Evolutionary conservation across 2,113 vertebrate species (phyloP).

Genomic region (Paraplagusia blochii): DNA sequence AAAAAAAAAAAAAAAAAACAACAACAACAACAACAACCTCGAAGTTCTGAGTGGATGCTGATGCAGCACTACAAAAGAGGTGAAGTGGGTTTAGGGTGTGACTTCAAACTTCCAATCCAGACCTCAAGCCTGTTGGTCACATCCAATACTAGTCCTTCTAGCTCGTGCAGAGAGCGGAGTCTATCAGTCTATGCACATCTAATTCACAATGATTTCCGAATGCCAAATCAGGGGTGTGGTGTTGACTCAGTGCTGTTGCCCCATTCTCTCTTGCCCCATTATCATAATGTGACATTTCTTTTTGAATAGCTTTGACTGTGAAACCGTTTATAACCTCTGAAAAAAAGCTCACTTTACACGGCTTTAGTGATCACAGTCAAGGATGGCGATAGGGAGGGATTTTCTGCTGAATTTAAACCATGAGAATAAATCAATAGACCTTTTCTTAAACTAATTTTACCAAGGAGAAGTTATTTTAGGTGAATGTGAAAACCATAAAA

Average conservation of each 20-base stretch:
- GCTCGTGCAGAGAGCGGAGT: slow-evolving; percentile 24
- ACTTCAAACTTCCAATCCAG: slow-evolving; percentile 17
- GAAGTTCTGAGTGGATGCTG: slow-evolving; percentile 45
- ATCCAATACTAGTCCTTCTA: slow-evolving; percentile 12
- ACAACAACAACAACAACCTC: too few species aligned
- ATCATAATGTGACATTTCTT: slow-evolving; percentile 3
- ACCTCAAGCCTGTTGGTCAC: slow-evolving; percentile 10
- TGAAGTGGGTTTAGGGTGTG: slow-evolving; percentile 10
- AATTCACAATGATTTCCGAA: slow-evolving; percentile 41
- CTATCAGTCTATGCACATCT: slow-evolving; percentile 14
- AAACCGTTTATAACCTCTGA: too few species aligned
- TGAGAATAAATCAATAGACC: too few species aligned
- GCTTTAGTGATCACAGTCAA: too few species aligned
- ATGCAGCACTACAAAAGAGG: slow-evolving; percentile 20
- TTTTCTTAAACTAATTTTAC: too few species aligned
- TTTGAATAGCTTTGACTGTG: too few species aligned
- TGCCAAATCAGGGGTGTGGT: slow-evolving; percentile 22
- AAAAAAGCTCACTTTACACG: too few species aligned
- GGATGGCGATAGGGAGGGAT: too few species aligned
- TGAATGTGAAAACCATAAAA: too few species aligned
- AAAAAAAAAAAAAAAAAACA: slow-evolving; percentile 21
- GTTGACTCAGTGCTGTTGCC: neutral
- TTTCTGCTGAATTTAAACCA: too few species aligned
- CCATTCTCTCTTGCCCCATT: neutral
- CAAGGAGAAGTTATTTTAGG: too few species aligned